Evolutionary conservation across 2,113 vertebrate species (phyloP), one percentile per base, ranked within the genome.

Genomic region (Pterocles gutturalis): DNA sequence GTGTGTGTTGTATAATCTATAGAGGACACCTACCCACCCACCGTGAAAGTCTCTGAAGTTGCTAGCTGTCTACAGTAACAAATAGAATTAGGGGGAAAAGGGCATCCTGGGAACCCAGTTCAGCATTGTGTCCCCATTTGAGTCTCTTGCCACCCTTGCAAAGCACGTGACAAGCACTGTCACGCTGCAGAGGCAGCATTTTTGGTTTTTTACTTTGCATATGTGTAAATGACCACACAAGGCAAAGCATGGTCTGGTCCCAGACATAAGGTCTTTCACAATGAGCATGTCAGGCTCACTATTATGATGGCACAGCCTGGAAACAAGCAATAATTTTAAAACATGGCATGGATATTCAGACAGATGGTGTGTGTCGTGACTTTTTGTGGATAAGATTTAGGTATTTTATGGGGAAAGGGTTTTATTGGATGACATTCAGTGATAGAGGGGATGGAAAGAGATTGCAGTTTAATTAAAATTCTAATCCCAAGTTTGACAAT

Each of bases 401-500:
- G 58, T 77, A 85, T 92, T 96, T 96, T 66, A 24, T 54, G 72
- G 69, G 79, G 78, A 90, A 79, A 81, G 66, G 67, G 54, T 76
- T 93, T 92, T 93, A 87, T 79, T 96, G 81, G 88, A 87, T 96
- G 83, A 53, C 76, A 65, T 92, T 96, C 51, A 9, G 75, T 91
- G 94, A 96, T 91, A 82, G 87, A 95, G 82, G 64, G 86, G 95
- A 97, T 97, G 94, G 96, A 97, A 96, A 79, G 94, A 95, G 96
- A 97, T 96, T 97, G 96, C 90, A 83, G 73, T 97, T 98, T 96
- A 98, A 98, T 98, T 98, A 98, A 98, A 97, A 98, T 97, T 97
- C 96, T 95, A 89, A 97, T 97, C 97, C 96, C 61, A 96, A 83
- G 41, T 95, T 97, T 97, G 91, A 91, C 95, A 73, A 64, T 96